Evolutionary conservation across 2,888 invertebrate genomes (phyloP).

Genomic region (Sialis fuliginosa): DNA sequence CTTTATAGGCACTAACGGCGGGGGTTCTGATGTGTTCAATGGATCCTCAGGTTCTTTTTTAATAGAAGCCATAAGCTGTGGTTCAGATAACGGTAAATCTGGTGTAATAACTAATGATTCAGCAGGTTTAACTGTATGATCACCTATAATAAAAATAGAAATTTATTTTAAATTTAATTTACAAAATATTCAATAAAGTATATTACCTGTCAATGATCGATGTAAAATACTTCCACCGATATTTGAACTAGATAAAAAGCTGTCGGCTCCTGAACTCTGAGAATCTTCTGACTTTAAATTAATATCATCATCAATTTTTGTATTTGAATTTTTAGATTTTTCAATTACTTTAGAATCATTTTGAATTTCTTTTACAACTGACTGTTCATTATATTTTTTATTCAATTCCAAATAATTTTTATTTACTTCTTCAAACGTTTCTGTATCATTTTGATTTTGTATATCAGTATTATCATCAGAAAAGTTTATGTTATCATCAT

Average conservation of each 20-base stretch:
- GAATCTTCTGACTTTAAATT: background rate
- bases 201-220: slow-evolving; percentile 4
- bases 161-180: background rate
- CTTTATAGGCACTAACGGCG: background rate
- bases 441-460: too few species aligned
- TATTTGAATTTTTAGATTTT: slow-evolving; percentile 2
- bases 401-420: too few species aligned
- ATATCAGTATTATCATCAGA: too few species aligned
- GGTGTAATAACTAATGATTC: slow-evolving; percentile 6
- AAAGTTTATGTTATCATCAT: too few species aligned
- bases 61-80: background rate
- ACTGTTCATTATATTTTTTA: too few species aligned
- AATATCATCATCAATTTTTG: background rate
- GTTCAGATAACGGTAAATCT: slow-evolving; percentile 1
- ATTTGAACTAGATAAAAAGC: background rate
- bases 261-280: background rate
- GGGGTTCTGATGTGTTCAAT: background rate
- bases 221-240: slow-evolving; percentile 5
- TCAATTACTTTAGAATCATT: slow-evolving; percentile 1
- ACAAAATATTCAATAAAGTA: background rate
- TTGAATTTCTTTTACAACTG: slow-evolving; percentile 10
- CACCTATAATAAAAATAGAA: slow-evolving; percentile 1
- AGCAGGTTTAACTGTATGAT: slow-evolving; percentile 5
- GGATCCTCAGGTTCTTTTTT: slow-evolving; percentile 2
- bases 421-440: too few species aligned